Base-by-base conservation (phyloP, 1,140 invertebrate species). In the Lerema accius region DNA sequence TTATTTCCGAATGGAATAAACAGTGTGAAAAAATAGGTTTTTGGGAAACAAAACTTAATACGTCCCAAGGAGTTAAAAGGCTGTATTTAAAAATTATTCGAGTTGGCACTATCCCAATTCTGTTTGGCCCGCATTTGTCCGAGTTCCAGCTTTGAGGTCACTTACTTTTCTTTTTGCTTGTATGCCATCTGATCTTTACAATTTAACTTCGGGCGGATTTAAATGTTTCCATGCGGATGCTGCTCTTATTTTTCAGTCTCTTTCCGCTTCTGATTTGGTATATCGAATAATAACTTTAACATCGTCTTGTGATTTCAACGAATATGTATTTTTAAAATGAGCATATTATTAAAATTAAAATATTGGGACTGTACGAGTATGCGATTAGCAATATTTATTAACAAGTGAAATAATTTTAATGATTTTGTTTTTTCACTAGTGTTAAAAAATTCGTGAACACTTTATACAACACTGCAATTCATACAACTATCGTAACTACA, bases 121-220 rank as follows among this genome's bases (percentile, higher is more conserved):
- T 45, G 53, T 58, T 58, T 58, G 53, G 53, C 53, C 53, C 53
- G 53, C 53, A 58, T 58, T 58, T 56, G 53, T 45, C 53, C 53
- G 53, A 56, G 37, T 56, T 48, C 43, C 53, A 40, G 53, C 53
- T 56, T 56, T 56, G 53, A 45, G 53, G 53, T 56, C 53, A 35
- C 53, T 43, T 50, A 45, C 39, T 55, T 32, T 28, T 39, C 39
- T 55, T 55, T 55, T 55, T 43, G 39, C 53, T 43, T 2, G 13
- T 9, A n/a, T 56, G 40, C 53, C 53, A 56, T 45, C 53, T 56
- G 53, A 56, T 45, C 53, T 56, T 56, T 45, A 55, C 51, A 56
- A 56, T 56, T 56, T 45, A 56, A 45, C 53, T 56, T 35, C 53
- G 53, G 53, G 13, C 13, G 35, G 39, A 56, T 56, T 56, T 56